Evolutionary conservation across 2,113 vertebrate genomes (phyloP), one percentile per base, ranked within the genome.

Genomic region (Paratilapia polleni): DNA sequence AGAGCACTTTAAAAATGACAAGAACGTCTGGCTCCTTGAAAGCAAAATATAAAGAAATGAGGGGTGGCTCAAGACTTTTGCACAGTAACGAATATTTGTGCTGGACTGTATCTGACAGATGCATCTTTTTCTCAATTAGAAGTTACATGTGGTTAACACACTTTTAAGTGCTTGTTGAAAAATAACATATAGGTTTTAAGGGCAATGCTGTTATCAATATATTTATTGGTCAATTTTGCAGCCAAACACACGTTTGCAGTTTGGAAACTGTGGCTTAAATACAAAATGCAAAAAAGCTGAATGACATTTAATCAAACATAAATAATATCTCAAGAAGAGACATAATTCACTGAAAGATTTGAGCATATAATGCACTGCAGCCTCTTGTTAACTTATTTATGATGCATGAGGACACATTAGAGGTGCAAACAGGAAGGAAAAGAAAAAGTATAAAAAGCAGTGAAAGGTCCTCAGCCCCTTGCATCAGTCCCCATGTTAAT

Each of bases 351-450:
- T 0, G 63, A 47, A 68, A 68, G 38, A 68, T 9, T 9, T 38
- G 14, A 22, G 26, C 47, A 5, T n/a, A 68, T 47, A 4, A 2
- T 11, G 14, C 64, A 68, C 64, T 47, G 38, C 9, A 22, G 64
- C 26, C 47, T 68, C n/a, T 68, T 68, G 41, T 68, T 47, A 14
- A 14, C 41, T 0, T 2, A 68, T 68, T 26, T 26, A 47, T 22
- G 38, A 47, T 0, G 41, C 22, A 0, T 47, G 22, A 47, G 63
- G 38, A 24, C 38, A 24, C n/a, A 24, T 41, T 10, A 4, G 38
- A 41, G 10, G 38, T 43, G n/a, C 63, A 24, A 38, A 66, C 22
- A 47, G 47, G 47, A 49, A 17, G 47, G 3, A 4, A 1, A 52
- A 17, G 43, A 8, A 26, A 66, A 8, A 4, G 4, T 10, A 2